These are phyloP conservation scores for Drosophila imparisetae DNA, from an alignment of 2,888 invertebrate genomes.

Conservation along the genomic window DNA sequence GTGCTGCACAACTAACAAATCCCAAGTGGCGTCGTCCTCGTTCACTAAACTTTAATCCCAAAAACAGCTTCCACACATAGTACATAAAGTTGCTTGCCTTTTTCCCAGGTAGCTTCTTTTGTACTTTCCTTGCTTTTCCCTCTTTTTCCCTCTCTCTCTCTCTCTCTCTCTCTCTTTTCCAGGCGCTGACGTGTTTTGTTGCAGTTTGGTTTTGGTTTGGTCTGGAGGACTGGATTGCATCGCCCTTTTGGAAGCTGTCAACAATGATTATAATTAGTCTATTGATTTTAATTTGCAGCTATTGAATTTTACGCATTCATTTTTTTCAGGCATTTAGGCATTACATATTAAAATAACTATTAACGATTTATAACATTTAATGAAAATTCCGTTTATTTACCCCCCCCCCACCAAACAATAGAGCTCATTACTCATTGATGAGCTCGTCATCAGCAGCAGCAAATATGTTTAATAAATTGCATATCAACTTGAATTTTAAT, in stretches of 20 bases:
- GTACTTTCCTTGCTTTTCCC: conserved; percentile 9
- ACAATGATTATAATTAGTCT: conserved; percentile 64
- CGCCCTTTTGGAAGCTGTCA: conserved; percentile 26
- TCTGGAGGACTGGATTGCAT: conserved; percentile 37
- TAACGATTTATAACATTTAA: conserved; percentile 21
- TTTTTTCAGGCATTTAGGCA: conserved; percentile 44
- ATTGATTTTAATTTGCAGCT: conserved; percentile 68
- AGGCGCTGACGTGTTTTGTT: conserved; percentile 66
- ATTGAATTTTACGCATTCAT: conserved; percentile 56
- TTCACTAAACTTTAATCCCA: conserved; percentile 38
- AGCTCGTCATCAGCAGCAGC: conserved; percentile 53
- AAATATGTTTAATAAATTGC: conserved; percentile 46
- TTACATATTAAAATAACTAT: conserved; percentile 42
- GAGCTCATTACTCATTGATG: conserved; percentile 67
- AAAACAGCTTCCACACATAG: conserved; percentile 33
- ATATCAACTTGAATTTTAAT: conserved; percentile 35
- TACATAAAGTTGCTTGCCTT: conserved; percentile 45
- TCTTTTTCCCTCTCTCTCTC: conserved; percentile 8
- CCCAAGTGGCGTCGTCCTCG: conserved; percentile 46
- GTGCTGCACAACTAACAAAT: conserved; percentile 20
- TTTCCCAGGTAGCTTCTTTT: conserved; percentile 25
- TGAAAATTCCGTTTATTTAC: conserved; percentile 27
- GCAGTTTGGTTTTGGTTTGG: conserved; percentile 76
- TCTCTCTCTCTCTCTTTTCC: conserved; percentile 42
- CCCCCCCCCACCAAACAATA: conserved; percentile 8